Conservation (phyloP, 2,113 vertebrate species). For the Epinephelus moara region DNA sequence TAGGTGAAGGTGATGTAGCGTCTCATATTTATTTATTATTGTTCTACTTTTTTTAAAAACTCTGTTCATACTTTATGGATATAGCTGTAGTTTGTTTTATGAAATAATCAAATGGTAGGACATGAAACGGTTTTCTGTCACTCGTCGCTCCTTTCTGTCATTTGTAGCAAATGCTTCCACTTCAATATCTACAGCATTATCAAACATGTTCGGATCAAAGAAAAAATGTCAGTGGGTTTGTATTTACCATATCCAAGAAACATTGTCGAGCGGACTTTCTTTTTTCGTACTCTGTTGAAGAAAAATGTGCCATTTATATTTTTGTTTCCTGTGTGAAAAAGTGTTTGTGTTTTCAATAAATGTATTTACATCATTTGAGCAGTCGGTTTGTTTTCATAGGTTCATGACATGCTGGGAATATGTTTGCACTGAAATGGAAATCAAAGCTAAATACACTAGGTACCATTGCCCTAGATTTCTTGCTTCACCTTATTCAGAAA, state of each 20-base stretch:
- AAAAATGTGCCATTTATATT: constrained; percentile 69
- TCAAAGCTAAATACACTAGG: background rate
- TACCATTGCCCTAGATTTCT: constrained; percentile 9
- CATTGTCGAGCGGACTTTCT: constrained; percentile 1
- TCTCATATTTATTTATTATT: constrained; percentile 73
- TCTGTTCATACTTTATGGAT: constrained; percentile 14
- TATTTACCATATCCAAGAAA: constrained; percentile 40
- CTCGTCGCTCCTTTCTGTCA: constrained; percentile 17
- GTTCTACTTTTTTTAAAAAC: constrained; percentile 39
- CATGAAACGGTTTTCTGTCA: constrained; percentile 5
- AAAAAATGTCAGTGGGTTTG: constrained; percentile 47
- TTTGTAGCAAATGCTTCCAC: constrained; percentile 37
- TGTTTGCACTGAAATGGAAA: constrained; percentile 17
- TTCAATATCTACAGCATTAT: constrained; percentile 15
- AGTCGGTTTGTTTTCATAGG: constrained; percentile 13
- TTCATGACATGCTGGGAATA: background rate
- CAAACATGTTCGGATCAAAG: constrained; percentile 29
- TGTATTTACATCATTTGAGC: constrained; percentile 49
- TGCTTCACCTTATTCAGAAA: constrained; percentile 2
- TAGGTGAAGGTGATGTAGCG: constrained; percentile 49
- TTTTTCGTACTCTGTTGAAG: constrained; percentile 40
- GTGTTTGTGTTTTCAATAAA: constrained; percentile 80
- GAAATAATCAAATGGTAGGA: constrained; percentile 18
- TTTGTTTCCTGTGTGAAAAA: constrained; percentile 42
- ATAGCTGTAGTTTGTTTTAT: constrained; percentile 50